Conservation (phyloP, 1,140 invertebrate species). For the Nymphalis io region DNA sequence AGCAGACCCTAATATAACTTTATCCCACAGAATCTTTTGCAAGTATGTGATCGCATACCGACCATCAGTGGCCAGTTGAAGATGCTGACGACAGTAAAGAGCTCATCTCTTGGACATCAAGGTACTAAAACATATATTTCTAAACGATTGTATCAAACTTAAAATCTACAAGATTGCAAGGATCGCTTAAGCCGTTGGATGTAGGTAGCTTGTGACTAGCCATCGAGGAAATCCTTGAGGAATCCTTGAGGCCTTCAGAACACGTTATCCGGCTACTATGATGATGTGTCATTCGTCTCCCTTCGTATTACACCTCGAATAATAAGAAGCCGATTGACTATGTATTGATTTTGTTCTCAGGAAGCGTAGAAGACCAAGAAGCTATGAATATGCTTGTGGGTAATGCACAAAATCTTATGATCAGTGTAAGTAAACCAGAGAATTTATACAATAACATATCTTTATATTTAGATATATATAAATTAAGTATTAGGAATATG, state of each 20-base stretch:
- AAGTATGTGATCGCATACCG: conserved; percentile 99
- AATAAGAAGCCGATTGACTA: background rate
- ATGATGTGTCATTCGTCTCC: too few species aligned
- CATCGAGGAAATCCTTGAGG: too few species aligned
- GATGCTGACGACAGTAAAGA: conserved; percentile 99
- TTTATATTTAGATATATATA: too few species aligned
- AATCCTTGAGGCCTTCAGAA: too few species aligned
- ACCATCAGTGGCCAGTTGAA: conserved; percentile 99
- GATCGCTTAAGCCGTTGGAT: too few species aligned
- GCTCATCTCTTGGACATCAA: conserved; percentile 98
- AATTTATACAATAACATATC: background rate
- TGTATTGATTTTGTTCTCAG: conserved; percentile 76
- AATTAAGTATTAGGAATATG: too few species aligned
- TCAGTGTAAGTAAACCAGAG: conserved; percentile 85
- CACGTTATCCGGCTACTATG: too few species aligned
- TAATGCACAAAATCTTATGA: conserved; percentile 99
- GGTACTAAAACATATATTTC: conserved; percentile 83
- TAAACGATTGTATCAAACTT: too few species aligned
- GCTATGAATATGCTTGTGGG: conserved; percentile 99
- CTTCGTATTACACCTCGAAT: too few species aligned
- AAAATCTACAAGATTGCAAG: too few species aligned
- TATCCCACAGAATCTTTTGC: conserved; percentile 91
- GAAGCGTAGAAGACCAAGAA: conserved; percentile 98
- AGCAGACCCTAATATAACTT: too few species aligned
- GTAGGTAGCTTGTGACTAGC: too few species aligned